Evolutionary conservation across 2,888 invertebrate genomes (phyloP), one percentile per base, ranked within the genome.

Genomic region (Xestia c-nigrum): DNA sequence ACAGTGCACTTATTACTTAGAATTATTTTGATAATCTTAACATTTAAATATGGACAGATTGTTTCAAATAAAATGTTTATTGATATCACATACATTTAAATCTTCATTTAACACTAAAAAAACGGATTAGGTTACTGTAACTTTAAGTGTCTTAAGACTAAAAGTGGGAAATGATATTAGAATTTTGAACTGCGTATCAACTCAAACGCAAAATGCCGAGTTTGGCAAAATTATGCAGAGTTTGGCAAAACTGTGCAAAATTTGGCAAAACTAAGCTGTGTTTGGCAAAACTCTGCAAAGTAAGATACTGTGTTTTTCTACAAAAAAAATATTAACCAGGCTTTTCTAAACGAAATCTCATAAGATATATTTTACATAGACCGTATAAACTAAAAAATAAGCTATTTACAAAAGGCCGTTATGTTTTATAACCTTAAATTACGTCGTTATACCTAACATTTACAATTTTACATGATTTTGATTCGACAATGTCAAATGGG

Each of bases 401-500:
- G 94, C 94, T 96, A 96, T 96, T 82, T 96, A 96, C 96, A 96
- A 88, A 92, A 94, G 95, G 95, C 95, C 94, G 91, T 92, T 89
- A 88, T 72, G 76, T 84, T 89, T 89, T 87, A 85, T 89, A 90
- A 85, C 85, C 89, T 91, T 92, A 92, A 88, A 91, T 90, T 90
- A 90, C 87, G 61, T 90, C 88, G 83, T 91, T 92, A 92, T 87
- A 90, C 79, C 93, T 95, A 95, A 94, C 94, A 95, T 94, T 93
- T 95, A 94, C 93, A 96, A 94, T 95, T 91, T 94, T 92, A 93
- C 94, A 94, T 90, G 89, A 90, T 89, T 91, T 89, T 87, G 88
- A 88, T 91, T 86, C 83, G 82, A 87, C 86, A 81, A 57, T 57
- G 88, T 88, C 87, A 88, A 88, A 88, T 75, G 66, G 55, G 83